A percentile compares a stretch with the other conserved stretches of the same genome.
These are phyloP conservation scores for Pegoplata infirma DNA, from an alignment of 2,888 invertebrate species.

Conservation along the genomic window DNA sequence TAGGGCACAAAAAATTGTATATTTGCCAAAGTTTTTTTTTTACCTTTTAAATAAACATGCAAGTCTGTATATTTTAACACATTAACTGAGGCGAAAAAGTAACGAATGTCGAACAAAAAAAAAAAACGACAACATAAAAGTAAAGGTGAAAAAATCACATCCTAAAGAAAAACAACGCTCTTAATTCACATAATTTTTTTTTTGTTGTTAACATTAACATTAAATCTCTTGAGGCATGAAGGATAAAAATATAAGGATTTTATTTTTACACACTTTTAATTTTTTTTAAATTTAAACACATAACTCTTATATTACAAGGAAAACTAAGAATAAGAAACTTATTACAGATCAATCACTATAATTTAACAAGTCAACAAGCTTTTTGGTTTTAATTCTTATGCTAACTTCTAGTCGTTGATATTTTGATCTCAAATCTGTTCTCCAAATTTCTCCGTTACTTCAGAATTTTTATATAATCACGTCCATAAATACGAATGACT, in stretches of 20 bases:
- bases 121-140: not conserved
- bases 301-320: no score
- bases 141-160: conserved; percentile 10
- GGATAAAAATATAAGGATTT: conserved; percentile 47
- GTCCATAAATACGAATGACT: no score
- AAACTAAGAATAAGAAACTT: no score
- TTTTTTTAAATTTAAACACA: no score
- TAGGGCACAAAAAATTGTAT: not conserved
- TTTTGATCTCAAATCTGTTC: no score
- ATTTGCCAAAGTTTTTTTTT: not conserved
- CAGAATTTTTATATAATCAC: no score
- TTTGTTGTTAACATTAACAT: conserved; percentile 59
- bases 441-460: no score
- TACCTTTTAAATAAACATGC: conserved; percentile 22
- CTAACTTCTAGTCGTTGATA: no score
- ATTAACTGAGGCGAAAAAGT: conserved; percentile 40
- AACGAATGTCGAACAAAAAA: conserved; percentile 33
- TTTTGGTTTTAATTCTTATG: no score
- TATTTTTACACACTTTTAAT: no score
- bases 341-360: no score
- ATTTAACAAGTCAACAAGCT: no score
- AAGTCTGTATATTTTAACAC: conserved; percentile 20
- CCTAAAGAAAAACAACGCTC: conserved; percentile 22
- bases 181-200: conserved; percentile 43
- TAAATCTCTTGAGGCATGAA: conserved; percentile 56